Evolutionary conservation across 1,140 invertebrate genomes (phyloP).

Genomic region (Penaeus japonicus): DNA sequence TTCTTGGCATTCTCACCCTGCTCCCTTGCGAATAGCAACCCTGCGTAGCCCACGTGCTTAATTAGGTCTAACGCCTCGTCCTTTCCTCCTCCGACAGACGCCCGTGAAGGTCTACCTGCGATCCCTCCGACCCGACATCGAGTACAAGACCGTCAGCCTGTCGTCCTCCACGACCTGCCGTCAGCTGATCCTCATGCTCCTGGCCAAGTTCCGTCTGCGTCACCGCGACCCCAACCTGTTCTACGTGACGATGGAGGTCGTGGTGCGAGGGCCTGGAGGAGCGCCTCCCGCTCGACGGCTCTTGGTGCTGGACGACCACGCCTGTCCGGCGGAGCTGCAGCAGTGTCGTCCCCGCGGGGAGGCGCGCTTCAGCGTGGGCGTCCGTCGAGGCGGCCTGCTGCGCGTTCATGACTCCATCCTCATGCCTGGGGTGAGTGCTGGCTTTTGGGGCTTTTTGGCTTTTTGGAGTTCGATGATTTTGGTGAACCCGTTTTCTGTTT

Average conservation of each 20-base stretch:
- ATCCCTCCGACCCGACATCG: conserved; percentile 86
- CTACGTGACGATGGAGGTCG: conserved; percentile 93
- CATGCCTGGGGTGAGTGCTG: conserved; percentile 71
- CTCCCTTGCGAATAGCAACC: too few relatives aligned
- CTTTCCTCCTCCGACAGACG: conserved; percentile 72
- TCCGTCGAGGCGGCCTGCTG: conserved; percentile 83
- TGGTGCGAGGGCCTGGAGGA: conserved; percentile 69
- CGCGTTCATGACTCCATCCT: conserved; percentile 91
- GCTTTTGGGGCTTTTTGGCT: not conserved
- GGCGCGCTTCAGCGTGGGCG: conserved; percentile 79
- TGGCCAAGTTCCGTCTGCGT: conserved; percentile 89
- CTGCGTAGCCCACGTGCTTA: too few relatives aligned
- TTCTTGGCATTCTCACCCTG: too few relatives aligned
- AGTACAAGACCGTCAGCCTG: conserved; percentile 90
- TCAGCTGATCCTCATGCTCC: conserved; percentile 82
- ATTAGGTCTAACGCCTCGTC: not conserved
- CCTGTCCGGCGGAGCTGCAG: conserved; percentile 85
- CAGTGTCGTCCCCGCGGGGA: conserved; percentile 91
- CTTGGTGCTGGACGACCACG: conserved; percentile 85
- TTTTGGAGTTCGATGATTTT: not conserved
- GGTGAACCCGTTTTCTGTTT: too few relatives aligned
- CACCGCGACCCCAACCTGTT: conserved; percentile 90
- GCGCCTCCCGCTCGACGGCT: conserved; percentile 73
- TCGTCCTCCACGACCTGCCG: conserved; percentile 84
- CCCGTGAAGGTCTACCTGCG: conserved; percentile 90